Evolutionary conservation across 2,888 invertebrate genomes (phyloP).

Genomic region (Andrena bicolor): DNA sequence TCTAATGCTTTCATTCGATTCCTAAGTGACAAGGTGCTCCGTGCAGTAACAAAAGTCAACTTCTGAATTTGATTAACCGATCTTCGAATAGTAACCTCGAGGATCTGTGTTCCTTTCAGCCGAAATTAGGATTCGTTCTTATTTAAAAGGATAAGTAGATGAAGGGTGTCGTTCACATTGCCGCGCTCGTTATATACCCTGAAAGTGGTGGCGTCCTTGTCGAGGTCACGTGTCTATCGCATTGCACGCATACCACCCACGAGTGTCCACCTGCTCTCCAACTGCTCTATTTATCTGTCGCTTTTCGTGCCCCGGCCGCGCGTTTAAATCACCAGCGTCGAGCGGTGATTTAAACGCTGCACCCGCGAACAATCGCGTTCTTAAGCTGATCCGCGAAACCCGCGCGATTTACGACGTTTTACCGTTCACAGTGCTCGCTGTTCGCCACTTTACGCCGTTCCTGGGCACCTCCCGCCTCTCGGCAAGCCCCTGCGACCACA

Average conservation of each 20-base stretch:
- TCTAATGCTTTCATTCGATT: no score
- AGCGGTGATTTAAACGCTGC: slow-evolving; percentile 63
- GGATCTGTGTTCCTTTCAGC: neutral
- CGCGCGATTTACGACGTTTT: neutral
- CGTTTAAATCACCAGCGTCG: slow-evolving; percentile 64
- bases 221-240: slow-evolving; percentile 79
- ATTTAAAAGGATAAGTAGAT: no score
- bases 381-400: neutral
- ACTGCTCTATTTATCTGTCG: slow-evolving; percentile 51
- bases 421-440: neutral
- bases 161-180: slow-evolving; percentile 6
- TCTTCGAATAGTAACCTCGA: no score
- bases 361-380: slow-evolving; percentile 10
- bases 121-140: neutral
- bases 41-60: no score
- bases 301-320: slow-evolving; percentile 54
- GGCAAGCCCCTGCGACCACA: neutral
- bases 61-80: no score
- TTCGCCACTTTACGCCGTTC: neutral
- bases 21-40: no score
- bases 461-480: neutral
- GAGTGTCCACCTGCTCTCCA: slow-evolving; percentile 73
- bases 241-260: slow-evolving; percentile 57
- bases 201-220: slow-evolving; percentile 82
- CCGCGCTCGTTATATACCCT: slow-evolving; percentile 72